These are phyloP conservation scores for Sakesphorus luctuosus DNA, from an alignment of 2,113 vertebrate genomes.

Conservation along the genomic window DNA sequence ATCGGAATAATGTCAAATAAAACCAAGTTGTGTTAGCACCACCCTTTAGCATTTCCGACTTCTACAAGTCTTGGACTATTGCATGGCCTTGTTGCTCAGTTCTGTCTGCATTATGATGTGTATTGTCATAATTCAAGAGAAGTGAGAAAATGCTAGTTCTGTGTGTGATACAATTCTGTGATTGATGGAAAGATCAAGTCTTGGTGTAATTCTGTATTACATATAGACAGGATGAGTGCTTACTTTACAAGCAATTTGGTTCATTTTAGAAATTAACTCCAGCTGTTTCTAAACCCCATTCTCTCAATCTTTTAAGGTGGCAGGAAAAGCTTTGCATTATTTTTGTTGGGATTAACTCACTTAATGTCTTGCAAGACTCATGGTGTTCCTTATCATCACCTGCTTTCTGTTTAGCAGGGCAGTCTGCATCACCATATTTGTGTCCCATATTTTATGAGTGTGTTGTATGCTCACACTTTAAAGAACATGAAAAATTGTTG, in stretches of 20 bases:
- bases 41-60: not conserved
- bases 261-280: not conserved
- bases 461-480: not conserved
- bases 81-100: not conserved
- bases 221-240: not conserved
- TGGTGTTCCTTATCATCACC: not conserved
- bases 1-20: not conserved
- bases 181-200: not conserved
- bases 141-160: not conserved
- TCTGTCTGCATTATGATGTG: not conserved
- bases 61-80: not conserved
- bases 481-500: not conserved
- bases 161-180: not conserved
- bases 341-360: not conserved
- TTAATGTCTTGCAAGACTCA: not conserved
- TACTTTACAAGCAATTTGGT: not conserved
- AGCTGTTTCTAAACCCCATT: not conserved
- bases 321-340: not conserved
- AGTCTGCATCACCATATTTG: not conserved
- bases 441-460: not conserved
- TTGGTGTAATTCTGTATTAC: not conserved
- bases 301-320: not conserved
- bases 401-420: not conserved
- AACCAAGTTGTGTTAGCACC: not conserved
- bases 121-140: not conserved